Percentiles rank a stretch among this genome's conserved stretches.
Conservation (phyloP, 1,140 invertebrate species). For the Monomorium pharaonis region DNA sequence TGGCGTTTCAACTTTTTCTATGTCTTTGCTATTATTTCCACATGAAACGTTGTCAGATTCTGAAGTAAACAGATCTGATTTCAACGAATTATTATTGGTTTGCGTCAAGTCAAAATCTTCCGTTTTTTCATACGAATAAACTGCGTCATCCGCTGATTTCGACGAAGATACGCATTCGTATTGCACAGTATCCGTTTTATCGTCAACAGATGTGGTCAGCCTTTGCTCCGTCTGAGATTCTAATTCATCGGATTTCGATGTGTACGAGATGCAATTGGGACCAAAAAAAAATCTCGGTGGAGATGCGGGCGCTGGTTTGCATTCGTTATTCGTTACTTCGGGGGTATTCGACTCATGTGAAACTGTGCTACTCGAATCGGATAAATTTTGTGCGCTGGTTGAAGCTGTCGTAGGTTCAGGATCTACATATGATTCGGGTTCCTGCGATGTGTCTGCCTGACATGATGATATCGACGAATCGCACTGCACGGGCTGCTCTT, state of each 20-base stretch:
- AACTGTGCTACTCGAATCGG: constrained; percentile 28
- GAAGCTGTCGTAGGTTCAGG: constrained; percentile 6
- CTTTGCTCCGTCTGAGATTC: constrained; percentile 51
- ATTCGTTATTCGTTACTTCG: constrained; percentile 62
- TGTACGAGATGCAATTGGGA: constrained; percentile 83
- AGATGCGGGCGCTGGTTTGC: constrained; percentile 55
- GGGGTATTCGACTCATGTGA: not conserved
- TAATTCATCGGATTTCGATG: constrained; percentile 65
- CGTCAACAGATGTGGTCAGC: constrained; percentile 47
- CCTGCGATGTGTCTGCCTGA: constrained; percentile 61
- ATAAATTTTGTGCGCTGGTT: constrained; percentile 24
- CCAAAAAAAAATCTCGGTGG: constrained; percentile 84
- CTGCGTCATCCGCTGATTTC: constrained; percentile 49
- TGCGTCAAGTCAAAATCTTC: constrained; percentile 59
- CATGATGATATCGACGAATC: constrained; percentile 68
- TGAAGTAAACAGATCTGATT: constrained; percentile 62
- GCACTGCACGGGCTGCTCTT: constrained; percentile 64
- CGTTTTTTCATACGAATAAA: constrained; percentile 53
- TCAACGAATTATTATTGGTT: constrained; percentile 77
- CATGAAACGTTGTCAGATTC: constrained; percentile 65
- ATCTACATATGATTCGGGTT: constrained; percentile 30
- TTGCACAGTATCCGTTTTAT: constrained; percentile 63
- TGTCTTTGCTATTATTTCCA: constrained; percentile 31
- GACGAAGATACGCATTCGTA: constrained; percentile 72
- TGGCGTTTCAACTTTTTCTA: constrained; percentile 36